These are phyloP conservation scores for Drosophila prosaltans DNA, from an alignment of 1,140 invertebrate genomes.

Conservation along the genomic window DNA sequence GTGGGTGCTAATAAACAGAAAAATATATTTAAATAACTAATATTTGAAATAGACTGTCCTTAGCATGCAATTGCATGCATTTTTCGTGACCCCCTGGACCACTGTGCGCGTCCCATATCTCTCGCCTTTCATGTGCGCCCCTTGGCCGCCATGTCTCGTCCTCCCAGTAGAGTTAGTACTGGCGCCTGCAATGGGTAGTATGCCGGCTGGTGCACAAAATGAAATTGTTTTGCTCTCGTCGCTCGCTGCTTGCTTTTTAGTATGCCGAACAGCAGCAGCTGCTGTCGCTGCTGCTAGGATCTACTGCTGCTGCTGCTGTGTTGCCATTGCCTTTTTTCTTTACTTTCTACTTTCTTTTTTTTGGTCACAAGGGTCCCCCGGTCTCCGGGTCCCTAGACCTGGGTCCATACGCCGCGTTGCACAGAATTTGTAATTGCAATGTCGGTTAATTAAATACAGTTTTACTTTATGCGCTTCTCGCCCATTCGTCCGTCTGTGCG, in stretches of 20 bases:
- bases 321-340: slow-evolving; percentile 4
- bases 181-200: not conserved
- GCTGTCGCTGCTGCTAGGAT: slow-evolving; percentile 46
- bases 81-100: not conserved
- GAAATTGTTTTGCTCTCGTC: slow-evolving; percentile 67
- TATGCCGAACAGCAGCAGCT: slow-evolving; percentile 69
- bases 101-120: not conserved
- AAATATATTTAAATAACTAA: no score
- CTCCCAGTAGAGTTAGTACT: slow-evolving; percentile 39
- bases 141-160: slow-evolving; percentile 40
- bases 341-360: slow-evolving; percentile 9
- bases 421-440: slow-evolving; percentile 83
- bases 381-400: slow-evolving; percentile 5
- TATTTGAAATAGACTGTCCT: no score
- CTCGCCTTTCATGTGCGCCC: not conserved
- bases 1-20: not conserved
- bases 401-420: slow-evolving; percentile 55
- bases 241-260: slow-evolving; percentile 61
- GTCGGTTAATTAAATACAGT: slow-evolving; percentile 83
- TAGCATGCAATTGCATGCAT: not conserved
- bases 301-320: slow-evolving; percentile 37
- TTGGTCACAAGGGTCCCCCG: slow-evolving; percentile 22
- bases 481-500: not conserved
- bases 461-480: slow-evolving; percentile 68
- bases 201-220: slow-evolving; percentile 64